Evolutionary conservation across 2,888 invertebrate species (phyloP).

Genomic region (Urechis unicinctus): DNA sequence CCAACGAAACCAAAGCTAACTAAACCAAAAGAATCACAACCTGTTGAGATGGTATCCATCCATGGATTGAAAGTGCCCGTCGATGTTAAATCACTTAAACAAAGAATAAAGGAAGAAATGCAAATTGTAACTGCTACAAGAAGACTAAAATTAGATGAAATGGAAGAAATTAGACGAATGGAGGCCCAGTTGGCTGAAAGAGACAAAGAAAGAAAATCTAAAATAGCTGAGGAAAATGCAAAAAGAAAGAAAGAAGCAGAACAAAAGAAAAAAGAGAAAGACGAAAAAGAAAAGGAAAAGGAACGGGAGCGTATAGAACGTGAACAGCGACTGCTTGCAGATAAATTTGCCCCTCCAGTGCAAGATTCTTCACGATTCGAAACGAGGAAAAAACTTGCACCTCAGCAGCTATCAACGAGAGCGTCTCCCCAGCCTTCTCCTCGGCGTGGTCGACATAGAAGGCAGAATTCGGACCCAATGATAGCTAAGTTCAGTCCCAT

Average conservation of each 20-base stretch:
- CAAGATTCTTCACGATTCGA: background rate
- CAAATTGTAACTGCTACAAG: constrained; percentile 50
- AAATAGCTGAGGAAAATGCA: constrained; percentile 4
- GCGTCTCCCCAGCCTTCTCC: constrained; percentile 45
- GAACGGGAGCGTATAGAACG: background rate
- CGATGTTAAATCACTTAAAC: constrained; percentile 45
- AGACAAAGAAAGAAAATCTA: constrained; percentile 10
- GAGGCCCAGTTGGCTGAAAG: constrained; percentile 29
- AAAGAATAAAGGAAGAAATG: constrained; percentile 52
- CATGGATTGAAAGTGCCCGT: constrained; percentile 43
- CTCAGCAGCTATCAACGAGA: constrained; percentile 6
- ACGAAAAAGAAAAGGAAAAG: background rate
- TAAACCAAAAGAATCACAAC: background rate
- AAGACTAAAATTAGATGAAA: constrained; percentile 49
- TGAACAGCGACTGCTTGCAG: background rate
- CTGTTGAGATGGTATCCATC: constrained; percentile 28
- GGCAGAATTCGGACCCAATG: constrained; percentile 57
- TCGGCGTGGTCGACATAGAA: constrained; percentile 50
- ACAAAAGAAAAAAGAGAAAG: background rate
- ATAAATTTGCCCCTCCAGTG: background rate
- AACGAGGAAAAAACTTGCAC: background rate
- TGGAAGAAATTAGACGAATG: constrained; percentile 48
- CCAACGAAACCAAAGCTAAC: background rate
- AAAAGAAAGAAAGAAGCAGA: background rate
- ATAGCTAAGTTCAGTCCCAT: constrained; percentile 55